These are phyloP conservation scores for Montipora sp. DNA, from an alignment of 64 coral and sea anemone species.

Conservation along the genomic window DNA sequence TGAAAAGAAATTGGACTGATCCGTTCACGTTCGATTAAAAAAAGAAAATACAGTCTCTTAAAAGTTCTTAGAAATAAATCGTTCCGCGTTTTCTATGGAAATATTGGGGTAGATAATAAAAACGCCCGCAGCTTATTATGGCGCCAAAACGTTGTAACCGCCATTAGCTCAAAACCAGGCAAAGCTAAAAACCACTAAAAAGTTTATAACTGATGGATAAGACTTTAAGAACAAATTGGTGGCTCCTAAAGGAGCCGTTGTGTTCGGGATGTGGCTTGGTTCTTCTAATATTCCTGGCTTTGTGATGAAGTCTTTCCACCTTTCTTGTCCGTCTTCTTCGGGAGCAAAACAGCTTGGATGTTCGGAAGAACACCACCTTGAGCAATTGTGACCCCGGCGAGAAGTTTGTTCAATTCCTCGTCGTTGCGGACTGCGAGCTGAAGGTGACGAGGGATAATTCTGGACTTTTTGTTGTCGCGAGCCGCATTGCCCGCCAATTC, in stretches of 20 bases:
- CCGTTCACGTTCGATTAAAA: no score
- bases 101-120: no score
- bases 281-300: conserved; percentile 69
- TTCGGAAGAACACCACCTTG: conserved; percentile 76
- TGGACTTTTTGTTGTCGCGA: conserved; percentile 73
- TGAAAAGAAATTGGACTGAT: no score
- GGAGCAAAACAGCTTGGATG: conserved; percentile 75
- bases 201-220: neutral
- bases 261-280: neutral
- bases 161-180: neutral
- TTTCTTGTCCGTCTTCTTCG: conserved; percentile 67
- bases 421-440: conserved; percentile 74
- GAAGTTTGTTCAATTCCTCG: conserved; percentile 73
- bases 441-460: conserved; percentile 79
- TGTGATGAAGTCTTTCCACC: conserved; percentile 57
- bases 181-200: neutral
- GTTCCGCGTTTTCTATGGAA: no score
- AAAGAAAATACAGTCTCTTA: no score
- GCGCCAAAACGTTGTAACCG: neutral
- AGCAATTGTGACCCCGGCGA: conserved; percentile 74
- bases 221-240: conserved; percentile 45
- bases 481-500: conserved; percentile 82
- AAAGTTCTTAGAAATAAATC: no score
- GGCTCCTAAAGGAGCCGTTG: conserved; percentile 84
- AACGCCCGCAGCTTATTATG: neutral